Percentiles rank a stretch among this genome's conserved stretches.
These are phyloP conservation scores for Leptocoma aspasia DNA, from an alignment of 2,113 vertebrate genomes.

Conservation along the genomic window DNA sequence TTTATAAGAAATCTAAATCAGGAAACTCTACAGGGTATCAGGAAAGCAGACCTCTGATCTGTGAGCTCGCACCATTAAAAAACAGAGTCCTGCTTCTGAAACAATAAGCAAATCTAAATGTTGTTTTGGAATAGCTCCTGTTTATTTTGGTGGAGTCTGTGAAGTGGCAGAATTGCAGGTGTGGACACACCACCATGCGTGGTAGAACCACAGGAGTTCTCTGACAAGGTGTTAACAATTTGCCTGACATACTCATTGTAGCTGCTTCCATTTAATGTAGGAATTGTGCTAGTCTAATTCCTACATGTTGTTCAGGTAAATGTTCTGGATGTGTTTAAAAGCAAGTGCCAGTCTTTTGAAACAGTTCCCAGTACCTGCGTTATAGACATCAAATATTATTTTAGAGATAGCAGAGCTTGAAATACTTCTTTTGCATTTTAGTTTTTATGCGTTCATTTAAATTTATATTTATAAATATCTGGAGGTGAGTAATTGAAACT, in stretches of 20 bases:
- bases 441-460: background rate
- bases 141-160: background rate
- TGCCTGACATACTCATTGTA: background rate
- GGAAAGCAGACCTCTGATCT: conserved; percentile 31
- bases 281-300: background rate
- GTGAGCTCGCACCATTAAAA: background rate
- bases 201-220: background rate
- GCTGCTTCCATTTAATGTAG: background rate
- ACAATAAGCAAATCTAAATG: conserved; percentile 39
- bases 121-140: conserved; percentile 5
- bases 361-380: background rate
- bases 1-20: conserved; percentile 65
- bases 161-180: background rate
- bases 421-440: background rate
- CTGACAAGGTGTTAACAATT: background rate
- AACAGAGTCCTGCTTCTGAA: conserved; percentile 13
- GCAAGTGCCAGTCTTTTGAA: background rate
- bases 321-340: background rate
- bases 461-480: conserved; percentile 43
- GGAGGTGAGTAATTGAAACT: background rate
- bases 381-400: background rate
- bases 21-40: conserved; percentile 10
- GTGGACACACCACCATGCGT: background rate
- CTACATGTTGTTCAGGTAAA: background rate
- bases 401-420: background rate